These are phyloP conservation scores for Aphelenchoides besseyi DNA, from an alignment of 1,140 invertebrate species.

Conservation along the genomic window DNA sequence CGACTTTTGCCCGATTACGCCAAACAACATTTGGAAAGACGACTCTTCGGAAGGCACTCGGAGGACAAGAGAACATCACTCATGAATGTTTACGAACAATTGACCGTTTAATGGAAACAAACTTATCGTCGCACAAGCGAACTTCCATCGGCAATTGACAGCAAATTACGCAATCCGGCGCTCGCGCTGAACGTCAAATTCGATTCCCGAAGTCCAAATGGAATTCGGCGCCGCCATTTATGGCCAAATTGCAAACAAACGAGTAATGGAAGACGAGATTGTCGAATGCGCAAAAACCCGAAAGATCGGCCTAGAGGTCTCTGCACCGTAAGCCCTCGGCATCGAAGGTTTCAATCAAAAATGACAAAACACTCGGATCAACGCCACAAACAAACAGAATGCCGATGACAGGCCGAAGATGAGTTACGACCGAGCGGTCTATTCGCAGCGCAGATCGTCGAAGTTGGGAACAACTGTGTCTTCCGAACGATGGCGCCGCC, in stretches of 20 bases:
- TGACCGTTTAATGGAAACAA: not conserved
- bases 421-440: not conserved
- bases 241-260: conserved; percentile 2
- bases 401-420: not conserved
- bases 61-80: not conserved
- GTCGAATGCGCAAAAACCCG: not conserved
- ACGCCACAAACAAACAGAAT: conserved; percentile 1
- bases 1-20: not conserved
- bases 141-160: too few species aligned
- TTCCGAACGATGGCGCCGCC: not conserved
- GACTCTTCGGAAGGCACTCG: not conserved
- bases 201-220: not conserved
- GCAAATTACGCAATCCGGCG: not conserved
- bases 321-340: not conserved
- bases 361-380: not conserved
- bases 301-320: not conserved
- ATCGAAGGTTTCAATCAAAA: not conserved
- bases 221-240: not conserved
- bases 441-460: not conserved
- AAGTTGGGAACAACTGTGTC: not conserved
- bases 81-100: too few species aligned
- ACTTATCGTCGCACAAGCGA: not conserved
- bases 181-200: not conserved
- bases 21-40: too few species aligned
- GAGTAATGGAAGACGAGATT: not conserved